These are phyloP conservation scores for Anguilla megastoma DNA, from an alignment of 2,797 vertebrate genomes.

Conservation along the genomic window DNA sequence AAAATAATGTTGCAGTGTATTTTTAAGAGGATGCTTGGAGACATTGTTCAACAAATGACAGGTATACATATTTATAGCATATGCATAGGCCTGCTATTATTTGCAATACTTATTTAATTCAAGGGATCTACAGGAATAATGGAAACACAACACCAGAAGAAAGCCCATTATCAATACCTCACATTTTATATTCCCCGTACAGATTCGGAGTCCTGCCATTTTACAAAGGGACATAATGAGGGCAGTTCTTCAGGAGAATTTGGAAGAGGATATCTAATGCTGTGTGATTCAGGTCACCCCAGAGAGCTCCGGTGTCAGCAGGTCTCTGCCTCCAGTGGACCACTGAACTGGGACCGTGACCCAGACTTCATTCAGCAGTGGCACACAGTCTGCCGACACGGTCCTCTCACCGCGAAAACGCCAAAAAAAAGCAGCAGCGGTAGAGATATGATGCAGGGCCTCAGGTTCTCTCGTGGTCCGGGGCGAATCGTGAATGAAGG, in stretches of 20 bases:
- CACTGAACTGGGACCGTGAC: conserved; percentile 18
- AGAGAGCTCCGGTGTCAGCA: not conserved
- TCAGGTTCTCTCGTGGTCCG: not conserved
- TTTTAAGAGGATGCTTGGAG: not conserved
- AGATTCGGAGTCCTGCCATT: not conserved
- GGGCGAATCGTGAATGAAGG: too few species aligned
- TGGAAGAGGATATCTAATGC: not conserved
- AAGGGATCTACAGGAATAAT: not conserved
- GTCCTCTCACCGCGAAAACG: conserved; percentile 37
- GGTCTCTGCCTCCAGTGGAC: not conserved
- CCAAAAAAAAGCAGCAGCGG: conserved; percentile 31
- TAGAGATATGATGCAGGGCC: conserved; percentile 16
- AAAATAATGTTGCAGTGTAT: not conserved
- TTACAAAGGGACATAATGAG: not conserved
- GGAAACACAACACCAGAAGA: not conserved
- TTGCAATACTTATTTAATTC: not conserved
- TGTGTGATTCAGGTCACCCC: conserved; percentile 15
- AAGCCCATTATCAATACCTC: not conserved
- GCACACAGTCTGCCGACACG: conserved; percentile 8
- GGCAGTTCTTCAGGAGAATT: not conserved
- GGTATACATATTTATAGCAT: not conserved
- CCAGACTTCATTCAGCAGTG: not conserved
- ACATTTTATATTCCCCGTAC: not conserved
- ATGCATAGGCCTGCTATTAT: not conserved
- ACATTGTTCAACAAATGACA: not conserved